Evolutionary conservation across 1,140 invertebrate genomes (phyloP), one percentile per base, ranked within the genome.

Genomic region (Drosophila tsacasi): DNA sequence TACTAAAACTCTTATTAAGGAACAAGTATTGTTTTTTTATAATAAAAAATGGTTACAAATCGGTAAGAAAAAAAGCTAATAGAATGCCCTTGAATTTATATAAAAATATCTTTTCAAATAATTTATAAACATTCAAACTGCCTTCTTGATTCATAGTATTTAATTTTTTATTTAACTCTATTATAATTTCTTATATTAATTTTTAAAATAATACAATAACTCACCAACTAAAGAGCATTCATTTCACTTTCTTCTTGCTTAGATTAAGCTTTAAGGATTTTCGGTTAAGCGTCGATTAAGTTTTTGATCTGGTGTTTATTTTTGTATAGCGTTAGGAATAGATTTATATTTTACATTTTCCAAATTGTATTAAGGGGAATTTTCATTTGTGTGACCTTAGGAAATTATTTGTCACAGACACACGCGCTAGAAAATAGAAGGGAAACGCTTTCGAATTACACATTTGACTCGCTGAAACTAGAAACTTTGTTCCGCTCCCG

Each of bases 391-490:
- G 59, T 40, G 37, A 19, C 55, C 23, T 59, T 49, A 54, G 64
- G 64, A 66, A 66, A 66, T 35, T 42, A 59, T 39, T 82, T 82
- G 75, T 79, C 81, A 83, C 81, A 78, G 55, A 82, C 74, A 83
- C 63, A 75, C 80, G 64, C 62, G 40, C 75, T 68, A 37, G 35
- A 77, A 76, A 68, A 40, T 21, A 44, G 35, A 68, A 30, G n/a
- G 25, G 32, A 30, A 54, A 78, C 44, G 17, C 40, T 35, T 55
- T 39, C 12, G 40, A 35, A 69, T 32, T 64, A 46, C 25, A 55
- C 52, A 55, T 55, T 52, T 32, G 50, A 4, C 6, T 21, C 12
- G 50, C 30, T 15, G n/a, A 49, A 74, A 39, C 49, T 39, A 17
- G 15, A 62, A 72, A 35, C 39, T 30, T 54, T 86, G 71, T 85